Evolutionary conservation across 2,888 invertebrate genomes (phyloP).

Genomic region (Acleris cristana): DNA sequence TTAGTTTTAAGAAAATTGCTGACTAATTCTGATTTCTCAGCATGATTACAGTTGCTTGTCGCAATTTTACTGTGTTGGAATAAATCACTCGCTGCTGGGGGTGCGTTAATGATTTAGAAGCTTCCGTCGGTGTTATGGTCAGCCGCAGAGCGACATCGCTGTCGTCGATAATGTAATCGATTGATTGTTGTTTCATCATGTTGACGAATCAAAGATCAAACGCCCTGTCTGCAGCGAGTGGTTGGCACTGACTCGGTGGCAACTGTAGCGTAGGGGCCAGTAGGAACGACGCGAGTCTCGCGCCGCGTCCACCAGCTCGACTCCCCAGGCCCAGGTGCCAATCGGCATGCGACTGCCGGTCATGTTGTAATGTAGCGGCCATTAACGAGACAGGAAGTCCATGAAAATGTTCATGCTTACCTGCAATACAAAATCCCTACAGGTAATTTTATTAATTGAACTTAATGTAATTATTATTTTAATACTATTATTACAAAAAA

Average conservation of each 20-base stretch:
- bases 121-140: too few species aligned
- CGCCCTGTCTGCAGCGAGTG: too few species aligned
- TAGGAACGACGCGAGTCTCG: neutral
- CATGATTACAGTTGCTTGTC: constrained; percentile 20
- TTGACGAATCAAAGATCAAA: too few species aligned
- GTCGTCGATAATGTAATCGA: too few species aligned
- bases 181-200: too few species aligned
- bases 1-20: constrained; percentile 23
- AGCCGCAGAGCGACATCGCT: too few species aligned
- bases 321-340: neutral
- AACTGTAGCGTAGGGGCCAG: constrained; percentile 1
- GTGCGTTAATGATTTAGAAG: too few species aligned
- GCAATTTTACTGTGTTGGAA: constrained; percentile 8
- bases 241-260: too few species aligned
- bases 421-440: constrained; percentile 11
- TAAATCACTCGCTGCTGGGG: too few species aligned
- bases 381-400: constrained; percentile 15
- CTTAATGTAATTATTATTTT: constrained; percentile 14
- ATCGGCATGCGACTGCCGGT: neutral
- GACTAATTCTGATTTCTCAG: constrained; percentile 14
- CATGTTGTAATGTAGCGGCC: constrained; percentile 1
- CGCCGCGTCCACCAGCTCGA: neutral
- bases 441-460: constrained; percentile 28
- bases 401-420: constrained; percentile 20
- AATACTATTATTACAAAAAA: neutral